Percentiles rank a stretch among this genome's conserved stretches.
phyloP scores from a whole-genome alignment of 2,797 vertebrate species.

The Emys orbicularis region DNA sequence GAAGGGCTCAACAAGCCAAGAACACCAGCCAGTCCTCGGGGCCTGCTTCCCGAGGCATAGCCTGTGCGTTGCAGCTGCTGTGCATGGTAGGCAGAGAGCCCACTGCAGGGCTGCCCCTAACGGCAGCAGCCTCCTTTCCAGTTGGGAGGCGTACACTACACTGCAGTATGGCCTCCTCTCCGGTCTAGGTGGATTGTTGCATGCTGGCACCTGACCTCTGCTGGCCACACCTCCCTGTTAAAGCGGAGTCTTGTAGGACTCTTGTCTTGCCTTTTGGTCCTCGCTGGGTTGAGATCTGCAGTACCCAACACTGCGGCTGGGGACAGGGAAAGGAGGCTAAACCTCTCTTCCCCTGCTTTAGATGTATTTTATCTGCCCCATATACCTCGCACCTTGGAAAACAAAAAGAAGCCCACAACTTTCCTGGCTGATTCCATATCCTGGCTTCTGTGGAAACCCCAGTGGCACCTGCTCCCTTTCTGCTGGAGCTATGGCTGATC shows the following conservation, averaged over 20 bases:
- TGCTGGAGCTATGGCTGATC: not conserved
- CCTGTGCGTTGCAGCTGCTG: not conserved
- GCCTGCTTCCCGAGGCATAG: not conserved
- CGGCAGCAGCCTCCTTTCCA: not conserved
- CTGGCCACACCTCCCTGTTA: not conserved
- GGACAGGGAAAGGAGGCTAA: not conserved
- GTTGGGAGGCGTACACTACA: not conserved
- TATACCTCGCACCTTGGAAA: not conserved
- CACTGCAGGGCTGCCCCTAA: not conserved
- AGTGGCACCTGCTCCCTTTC: not conserved
- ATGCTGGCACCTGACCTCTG: not conserved
- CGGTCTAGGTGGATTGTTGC: rapidly evolving
- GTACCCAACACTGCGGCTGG: not conserved
- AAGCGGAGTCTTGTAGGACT: not conserved
- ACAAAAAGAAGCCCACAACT: not conserved
- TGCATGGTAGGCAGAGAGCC: not conserved
- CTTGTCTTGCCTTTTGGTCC: not conserved
- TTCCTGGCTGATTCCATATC: not conserved
- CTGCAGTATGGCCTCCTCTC: not conserved
- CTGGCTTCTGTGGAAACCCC: not conserved
- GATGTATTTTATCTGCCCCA: not conserved
- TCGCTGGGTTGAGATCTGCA: not conserved
- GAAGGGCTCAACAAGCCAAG: not conserved
- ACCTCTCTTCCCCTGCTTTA: not conserved
- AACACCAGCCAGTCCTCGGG: not conserved